Evolutionary conservation across 2,888 invertebrate genomes (phyloP), one percentile per base, ranked within the genome.

Genomic region (Callyntrura guangdongensis): DNA sequence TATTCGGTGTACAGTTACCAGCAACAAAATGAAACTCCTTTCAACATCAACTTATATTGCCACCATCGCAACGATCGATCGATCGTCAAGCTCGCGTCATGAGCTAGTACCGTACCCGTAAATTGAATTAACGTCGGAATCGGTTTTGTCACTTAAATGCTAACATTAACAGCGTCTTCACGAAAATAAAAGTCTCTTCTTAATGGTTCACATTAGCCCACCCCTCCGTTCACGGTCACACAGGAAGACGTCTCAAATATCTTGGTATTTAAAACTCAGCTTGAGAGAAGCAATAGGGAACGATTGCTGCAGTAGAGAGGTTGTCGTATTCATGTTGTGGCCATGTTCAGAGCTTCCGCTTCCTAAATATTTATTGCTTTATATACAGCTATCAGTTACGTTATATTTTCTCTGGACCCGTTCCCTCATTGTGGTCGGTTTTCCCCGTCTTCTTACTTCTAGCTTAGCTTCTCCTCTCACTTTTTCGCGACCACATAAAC

Each of bases 181-280:
- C n/a, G 59, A 59, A 59, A n/a, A 59, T 59, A 59, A 59, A 17
- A 12, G 59, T 59, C 59, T n/a, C n/a, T n/a, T n/a, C n/a, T n/a
- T n/a, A n/a, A n/a, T n/a, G n/a, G 59, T 17, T 59, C n/a, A 59
- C 20, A 59, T 59, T 59, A 59, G 59, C 59, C 17, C 17, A 59
- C n/a, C 17, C 17, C 20, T 59, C 8, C 59, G 59, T 59, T 59
- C 5, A 59, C 1, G 59, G 6, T 17, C 59, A 17, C 59, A 4
- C 12, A 12, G 59, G 17, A 59, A 59, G 17, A 59, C 20, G n/a
- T 59, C 17, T 11, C n/a, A n/a, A n/a, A n/a, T 1, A 17, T 12
- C 17, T 17, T 1, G 17, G 59, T 59, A 59, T 59, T 59, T 59
- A 59, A 59, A 53, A 47, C 11, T 8, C 11, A 47, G 47, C n/a